A percentile compares a stretch with the other conserved stretches of the same genome.
Conservation (phyloP, 2,888 invertebrate genomes). For the Tanytarsus gracilentus region DNA sequence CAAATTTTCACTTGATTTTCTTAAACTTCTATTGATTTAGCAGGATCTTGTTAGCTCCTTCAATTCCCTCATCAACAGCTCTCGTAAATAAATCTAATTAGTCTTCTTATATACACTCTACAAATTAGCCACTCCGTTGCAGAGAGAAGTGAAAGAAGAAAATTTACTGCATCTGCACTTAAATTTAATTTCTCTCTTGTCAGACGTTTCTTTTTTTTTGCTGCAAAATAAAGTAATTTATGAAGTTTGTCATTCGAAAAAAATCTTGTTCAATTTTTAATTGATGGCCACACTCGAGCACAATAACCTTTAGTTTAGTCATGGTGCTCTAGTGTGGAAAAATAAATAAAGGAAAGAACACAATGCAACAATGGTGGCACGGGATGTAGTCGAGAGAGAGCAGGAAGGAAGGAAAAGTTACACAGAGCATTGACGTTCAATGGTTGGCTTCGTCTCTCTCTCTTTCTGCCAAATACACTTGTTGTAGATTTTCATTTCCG, state of each 20-base stretch:
- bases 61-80: too few species aligned
- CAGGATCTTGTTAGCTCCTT: too few species aligned
- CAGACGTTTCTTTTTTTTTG: not conserved
- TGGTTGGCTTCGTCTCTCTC: not conserved
- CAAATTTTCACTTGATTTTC: too few species aligned
- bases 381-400: not conserved
- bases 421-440: not conserved
- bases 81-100: too few species aligned
- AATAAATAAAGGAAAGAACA: not conserved
- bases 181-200: not conserved
- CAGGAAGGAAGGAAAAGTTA: not conserved
- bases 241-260: too few species aligned
- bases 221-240: not conserved
- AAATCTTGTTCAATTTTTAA: slow-evolving; percentile 3
- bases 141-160: too few species aligned
- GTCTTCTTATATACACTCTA: too few species aligned
- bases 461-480: not conserved
- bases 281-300: not conserved
- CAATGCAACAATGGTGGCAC: not conserved
- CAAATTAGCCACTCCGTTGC: too few species aligned
- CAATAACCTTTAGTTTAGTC: too few species aligned
- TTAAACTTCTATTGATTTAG: too few species aligned
- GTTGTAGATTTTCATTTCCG: not conserved
- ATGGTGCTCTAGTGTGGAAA: too few species aligned
- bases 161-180: too few species aligned